phyloP scores from a whole-genome alignment of 2,888 invertebrate genomes.

The Bimastos eiseni region DNA sequence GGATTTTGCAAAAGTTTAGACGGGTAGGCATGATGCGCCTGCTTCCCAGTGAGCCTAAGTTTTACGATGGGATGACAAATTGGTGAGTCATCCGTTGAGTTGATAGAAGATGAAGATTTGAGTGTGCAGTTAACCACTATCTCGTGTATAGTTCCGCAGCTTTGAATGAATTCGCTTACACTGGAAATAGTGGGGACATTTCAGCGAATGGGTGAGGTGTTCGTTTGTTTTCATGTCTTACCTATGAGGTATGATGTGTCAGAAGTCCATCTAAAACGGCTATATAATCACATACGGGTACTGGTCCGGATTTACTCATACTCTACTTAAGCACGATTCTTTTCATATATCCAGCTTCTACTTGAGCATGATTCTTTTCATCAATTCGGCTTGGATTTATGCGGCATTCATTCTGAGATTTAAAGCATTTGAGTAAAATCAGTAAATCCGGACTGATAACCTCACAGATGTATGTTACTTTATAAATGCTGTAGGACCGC shows the following conservation, averaged over 20 bases:
- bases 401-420: no score
- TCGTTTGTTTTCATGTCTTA: background rate
- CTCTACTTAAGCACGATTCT: no score
- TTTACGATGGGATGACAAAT: background rate
- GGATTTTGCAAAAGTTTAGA: background rate
- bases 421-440: no score
- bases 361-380: no score
- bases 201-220: background rate
- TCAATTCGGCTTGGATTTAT: no score
- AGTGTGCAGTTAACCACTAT: background rate
- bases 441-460: no score
- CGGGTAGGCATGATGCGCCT: background rate
- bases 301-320: no score
- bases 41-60: background rate
- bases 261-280: background rate
- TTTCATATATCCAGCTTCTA: no score
- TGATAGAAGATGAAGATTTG: background rate
- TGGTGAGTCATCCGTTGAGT: background rate
- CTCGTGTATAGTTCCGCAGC: background rate
- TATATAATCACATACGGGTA: no score
- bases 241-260: background rate
- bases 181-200: background rate
- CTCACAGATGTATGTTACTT: no score
- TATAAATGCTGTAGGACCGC: no score
- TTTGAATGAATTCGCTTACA: background rate